Conservation (phyloP, 2,113 vertebrate genomes). For the Trichomycterus rosablanca region DNA sequence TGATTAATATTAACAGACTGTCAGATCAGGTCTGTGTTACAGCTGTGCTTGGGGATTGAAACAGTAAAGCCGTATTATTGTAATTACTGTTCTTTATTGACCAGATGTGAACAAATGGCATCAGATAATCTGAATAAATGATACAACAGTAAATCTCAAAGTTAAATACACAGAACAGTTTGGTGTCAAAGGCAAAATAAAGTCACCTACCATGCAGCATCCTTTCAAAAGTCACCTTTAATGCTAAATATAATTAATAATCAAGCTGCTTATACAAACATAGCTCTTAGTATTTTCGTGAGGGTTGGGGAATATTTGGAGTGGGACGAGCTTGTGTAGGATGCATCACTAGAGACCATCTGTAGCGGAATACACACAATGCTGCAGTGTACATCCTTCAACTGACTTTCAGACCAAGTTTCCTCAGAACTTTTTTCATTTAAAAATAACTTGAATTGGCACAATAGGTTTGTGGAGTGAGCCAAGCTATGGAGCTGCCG, state of each 20-base stretch:
- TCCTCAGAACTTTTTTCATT: conserved; percentile 12
- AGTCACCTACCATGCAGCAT: too few relatives aligned
- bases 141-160: conserved; percentile 29
- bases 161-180: conserved; percentile 29
- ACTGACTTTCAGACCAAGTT: conserved; percentile 16
- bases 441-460: conserved; percentile 2
- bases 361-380: conserved; percentile 42
- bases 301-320: conserved; percentile 42
- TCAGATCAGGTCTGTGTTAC: conserved; percentile 50
- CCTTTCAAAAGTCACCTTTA: too few relatives aligned
- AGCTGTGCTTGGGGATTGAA: conserved; percentile 54
- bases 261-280: too few relatives aligned
- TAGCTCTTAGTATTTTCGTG: conserved; percentile 46
- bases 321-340: conserved; percentile 48
- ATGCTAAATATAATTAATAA: too few relatives aligned
- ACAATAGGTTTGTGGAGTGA: neutral
- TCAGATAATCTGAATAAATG: conserved; percentile 40
- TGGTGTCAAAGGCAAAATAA: too few relatives aligned
- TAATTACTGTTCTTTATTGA: conserved; percentile 41
- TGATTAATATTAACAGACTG: conserved; percentile 56
- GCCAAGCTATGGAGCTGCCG: neutral
- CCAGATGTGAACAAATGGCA: conserved; percentile 35
- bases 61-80: conserved; percentile 43
- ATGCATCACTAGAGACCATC: conserved; percentile 54
- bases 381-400: conserved; percentile 26